Conservation (phyloP, 92 coral and sea anemone species). For the Epizoanthus scotinus region DNA sequence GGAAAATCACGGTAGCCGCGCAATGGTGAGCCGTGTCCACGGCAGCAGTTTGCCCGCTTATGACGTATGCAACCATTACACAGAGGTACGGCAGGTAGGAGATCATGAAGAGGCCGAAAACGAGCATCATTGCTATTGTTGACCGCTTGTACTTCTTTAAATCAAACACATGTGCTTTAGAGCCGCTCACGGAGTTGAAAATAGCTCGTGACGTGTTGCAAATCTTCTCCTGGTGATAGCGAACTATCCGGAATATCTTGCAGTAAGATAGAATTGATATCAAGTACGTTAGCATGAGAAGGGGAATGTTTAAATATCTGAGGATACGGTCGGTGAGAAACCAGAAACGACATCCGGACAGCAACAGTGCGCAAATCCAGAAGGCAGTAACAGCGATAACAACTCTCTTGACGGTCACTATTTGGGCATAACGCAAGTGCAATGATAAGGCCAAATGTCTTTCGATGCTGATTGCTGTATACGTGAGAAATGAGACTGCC, state of each 20-base stretch:
- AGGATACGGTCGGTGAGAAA: conserved; percentile 4
- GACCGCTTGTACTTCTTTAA: conserved; percentile 43
- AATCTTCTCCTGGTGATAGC: conserved; percentile 37
- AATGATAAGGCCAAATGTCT: conserved; percentile 3
- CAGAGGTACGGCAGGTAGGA: conserved; percentile 42
- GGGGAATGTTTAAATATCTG: conserved; percentile 15
- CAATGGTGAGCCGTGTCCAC: conserved; percentile 45
- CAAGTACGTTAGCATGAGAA: background rate
- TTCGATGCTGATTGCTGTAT: conserved; percentile 8
- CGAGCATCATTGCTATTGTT: conserved; percentile 40
- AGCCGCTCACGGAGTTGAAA: background rate
- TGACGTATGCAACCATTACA: conserved; percentile 23
- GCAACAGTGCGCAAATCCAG: background rate
- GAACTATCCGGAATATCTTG: conserved; percentile 42
- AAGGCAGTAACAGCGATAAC: background rate
- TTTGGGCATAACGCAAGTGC: conserved; percentile 14
- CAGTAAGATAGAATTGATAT: conserved; percentile 23
- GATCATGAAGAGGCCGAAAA: conserved; percentile 43
- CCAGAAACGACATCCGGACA: conserved; percentile 12
- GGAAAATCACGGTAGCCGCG: conserved; percentile 46
- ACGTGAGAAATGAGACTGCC: conserved; percentile 1
- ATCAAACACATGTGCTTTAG: background rate
- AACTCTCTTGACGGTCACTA: background rate
- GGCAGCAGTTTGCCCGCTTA: conserved; percentile 32
- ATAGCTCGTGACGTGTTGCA: background rate